phyloP scores from a whole-genome alignment of 2,888 invertebrate genomes.

The Spodoptera picta region DNA sequence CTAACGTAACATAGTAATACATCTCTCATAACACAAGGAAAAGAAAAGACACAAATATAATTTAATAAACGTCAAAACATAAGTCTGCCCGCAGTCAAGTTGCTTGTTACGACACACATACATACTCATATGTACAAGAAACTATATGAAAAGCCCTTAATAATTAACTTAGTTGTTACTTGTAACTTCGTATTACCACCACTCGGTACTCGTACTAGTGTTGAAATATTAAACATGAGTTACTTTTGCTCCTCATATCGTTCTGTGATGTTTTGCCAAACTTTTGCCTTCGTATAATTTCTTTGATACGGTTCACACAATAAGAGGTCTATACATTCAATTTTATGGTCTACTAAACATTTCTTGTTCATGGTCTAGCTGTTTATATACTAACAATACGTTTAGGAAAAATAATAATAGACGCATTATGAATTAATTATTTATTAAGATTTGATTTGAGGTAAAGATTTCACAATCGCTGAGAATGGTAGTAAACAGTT shows the following conservation, averaged over 20 bases:
- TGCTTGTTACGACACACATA: constrained; percentile 17
- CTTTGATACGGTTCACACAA: neutral
- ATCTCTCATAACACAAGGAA: constrained; percentile 14
- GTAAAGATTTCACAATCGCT: too few relatives aligned
- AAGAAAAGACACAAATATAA: constrained; percentile 30
- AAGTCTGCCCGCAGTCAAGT: constrained; percentile 30
- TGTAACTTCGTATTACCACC: constrained; percentile 18
- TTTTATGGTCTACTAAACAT: too few relatives aligned
- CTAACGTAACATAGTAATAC: constrained; percentile 14
- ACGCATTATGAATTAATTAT: too few relatives aligned
- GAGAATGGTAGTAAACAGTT: too few relatives aligned
- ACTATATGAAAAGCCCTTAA: constrained; percentile 16
- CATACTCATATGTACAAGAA: constrained; percentile 6
- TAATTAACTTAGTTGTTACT: constrained; percentile 37
- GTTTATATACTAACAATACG: too few relatives aligned
- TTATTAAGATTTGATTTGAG: too few relatives aligned
- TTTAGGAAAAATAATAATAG: too few relatives aligned
- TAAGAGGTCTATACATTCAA: too few relatives aligned
- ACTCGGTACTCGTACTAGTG: constrained; percentile 8
- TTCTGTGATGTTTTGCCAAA: constrained; percentile 6
- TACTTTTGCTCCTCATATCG: constrained; percentile 4
- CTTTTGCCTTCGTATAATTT: neutral
- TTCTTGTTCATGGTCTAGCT: too few relatives aligned
- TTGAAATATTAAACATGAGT: constrained; percentile 28
- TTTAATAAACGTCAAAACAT: constrained; percentile 40